Evolutionary conservation across 2,888 invertebrate genomes (phyloP).

Genomic region (Xanthia icteritia): DNA sequence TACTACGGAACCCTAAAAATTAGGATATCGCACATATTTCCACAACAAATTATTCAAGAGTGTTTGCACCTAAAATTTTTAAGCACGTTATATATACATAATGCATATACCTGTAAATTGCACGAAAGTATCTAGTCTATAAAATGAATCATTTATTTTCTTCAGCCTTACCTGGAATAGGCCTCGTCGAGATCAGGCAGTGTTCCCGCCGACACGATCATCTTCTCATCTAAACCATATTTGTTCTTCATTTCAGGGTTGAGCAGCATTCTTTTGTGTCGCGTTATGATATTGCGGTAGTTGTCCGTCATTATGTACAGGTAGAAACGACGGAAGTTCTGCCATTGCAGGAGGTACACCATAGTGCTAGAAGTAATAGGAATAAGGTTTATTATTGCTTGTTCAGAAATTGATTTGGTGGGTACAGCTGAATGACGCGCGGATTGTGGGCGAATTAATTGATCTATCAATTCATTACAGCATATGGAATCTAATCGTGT

Average conservation of each 20-base stretch:
- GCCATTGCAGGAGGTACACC: constrained; percentile 95
- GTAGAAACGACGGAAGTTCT: constrained; percentile 96
- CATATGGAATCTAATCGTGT: background rate
- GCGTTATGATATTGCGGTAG: constrained; percentile 96
- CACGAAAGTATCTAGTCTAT: background rate
- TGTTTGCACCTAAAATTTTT: background rate
- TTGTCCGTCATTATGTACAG: constrained; percentile 98
- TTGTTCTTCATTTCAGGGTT: constrained; percentile 93
- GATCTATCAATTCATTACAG: background rate
- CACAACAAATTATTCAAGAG: background rate
- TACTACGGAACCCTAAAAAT: background rate
- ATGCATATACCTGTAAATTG: background rate
- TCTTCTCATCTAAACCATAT: constrained; percentile 93
- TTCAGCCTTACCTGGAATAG: constrained; percentile 92
- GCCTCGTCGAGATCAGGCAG: constrained; percentile 97
- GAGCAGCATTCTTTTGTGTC: constrained; percentile 94
- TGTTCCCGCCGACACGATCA: constrained; percentile 96
- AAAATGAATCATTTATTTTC: background rate
- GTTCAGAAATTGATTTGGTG: background rate
- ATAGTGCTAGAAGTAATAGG: constrained; percentile 92
- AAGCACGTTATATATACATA: background rate
- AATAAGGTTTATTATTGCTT: constrained; percentile 19
- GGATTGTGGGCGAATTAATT: background rate
- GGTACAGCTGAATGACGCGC: background rate
- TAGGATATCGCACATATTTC: background rate